phyloP scores from a whole-genome alignment of 1,140 invertebrate genomes.

The Drosophila orena region DNA sequence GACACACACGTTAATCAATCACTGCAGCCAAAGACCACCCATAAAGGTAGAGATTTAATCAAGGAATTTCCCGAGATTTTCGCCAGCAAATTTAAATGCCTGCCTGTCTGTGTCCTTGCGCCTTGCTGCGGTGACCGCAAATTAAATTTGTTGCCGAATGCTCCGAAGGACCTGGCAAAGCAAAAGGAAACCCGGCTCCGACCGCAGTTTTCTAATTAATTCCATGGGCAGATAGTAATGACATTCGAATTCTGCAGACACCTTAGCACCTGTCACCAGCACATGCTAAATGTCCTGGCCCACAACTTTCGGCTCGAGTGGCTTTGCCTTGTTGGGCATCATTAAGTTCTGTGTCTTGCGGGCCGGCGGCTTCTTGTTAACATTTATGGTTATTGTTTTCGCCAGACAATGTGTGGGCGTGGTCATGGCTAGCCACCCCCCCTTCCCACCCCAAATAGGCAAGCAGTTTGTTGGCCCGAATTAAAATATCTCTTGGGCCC shows the following conservation, averaged over 20 bases:
- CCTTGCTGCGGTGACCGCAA: constrained; percentile 54
- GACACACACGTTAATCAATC: constrained; percentile 71
- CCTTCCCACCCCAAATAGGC: constrained; percentile 49
- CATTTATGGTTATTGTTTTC: constrained; percentile 78
- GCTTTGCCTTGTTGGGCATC: constrained; percentile 64
- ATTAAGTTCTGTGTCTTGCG: constrained; percentile 68
- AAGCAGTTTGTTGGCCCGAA: constrained; percentile 46
- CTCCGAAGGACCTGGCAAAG: constrained; percentile 25
- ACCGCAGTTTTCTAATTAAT: constrained; percentile 78
- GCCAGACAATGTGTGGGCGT: constrained; percentile 47
- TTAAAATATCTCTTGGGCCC: constrained; percentile 16
- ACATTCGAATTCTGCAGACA: constrained; percentile 49
- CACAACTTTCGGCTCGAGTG: constrained; percentile 33
- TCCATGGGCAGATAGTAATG: constrained; percentile 34
- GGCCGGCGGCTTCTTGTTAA: constrained; percentile 64
- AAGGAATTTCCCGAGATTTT: constrained; percentile 60
- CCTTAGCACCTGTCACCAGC: constrained; percentile 74
- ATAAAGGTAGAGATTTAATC: constrained; percentile 60
- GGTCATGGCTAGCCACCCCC: constrained; percentile 27
- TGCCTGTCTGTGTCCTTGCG: not conserved
- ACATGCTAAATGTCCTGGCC: constrained; percentile 35
- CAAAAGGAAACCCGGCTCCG: constrained; percentile 1
- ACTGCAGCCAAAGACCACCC: constrained; percentile 35
- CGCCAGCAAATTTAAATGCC: constrained; percentile 47
- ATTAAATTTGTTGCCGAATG: constrained; percentile 73